Percentiles rank a stretch among this genome's conserved stretches.
Evolutionary conservation across 2,113 vertebrate species (phyloP).

Genomic region (Puffinus mauretanicus): DNA sequence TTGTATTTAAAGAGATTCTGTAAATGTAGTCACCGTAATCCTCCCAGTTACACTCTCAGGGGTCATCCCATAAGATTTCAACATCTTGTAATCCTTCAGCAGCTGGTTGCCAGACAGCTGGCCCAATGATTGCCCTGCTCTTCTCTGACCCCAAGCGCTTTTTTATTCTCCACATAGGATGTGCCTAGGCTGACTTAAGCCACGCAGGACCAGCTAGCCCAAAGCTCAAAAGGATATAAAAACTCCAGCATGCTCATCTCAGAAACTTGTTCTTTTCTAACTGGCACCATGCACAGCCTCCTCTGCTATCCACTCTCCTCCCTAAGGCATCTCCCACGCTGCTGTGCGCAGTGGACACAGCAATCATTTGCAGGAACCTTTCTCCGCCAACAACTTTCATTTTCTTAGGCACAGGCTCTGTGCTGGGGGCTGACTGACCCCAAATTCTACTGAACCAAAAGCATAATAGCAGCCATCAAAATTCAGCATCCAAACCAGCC

Average conservation of each 20-base stretch:
- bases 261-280: neutral
- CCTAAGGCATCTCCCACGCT: neutral
- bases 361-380: neutral
- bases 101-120: neutral
- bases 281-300: neutral
- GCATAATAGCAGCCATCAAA: neutral
- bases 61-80: neutral
- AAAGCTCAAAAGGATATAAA: neutral
- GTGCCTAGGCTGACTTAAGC: neutral
- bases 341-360: neutral
- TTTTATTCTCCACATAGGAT: neutral
- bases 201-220: neutral
- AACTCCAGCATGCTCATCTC: neutral
- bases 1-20: neutral
- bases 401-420: neutral
- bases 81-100: neutral
- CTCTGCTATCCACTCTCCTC: neutral
- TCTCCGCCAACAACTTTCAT: neutral
- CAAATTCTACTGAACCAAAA: neutral
- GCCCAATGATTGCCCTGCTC: neutral
- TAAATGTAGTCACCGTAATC: neutral
- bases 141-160: neutral
- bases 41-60: neutral
- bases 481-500: neutral
- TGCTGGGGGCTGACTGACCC: neutral